Conservation (phyloP, 2,888 invertebrate genomes). For the Drosophila anomalata region DNA sequence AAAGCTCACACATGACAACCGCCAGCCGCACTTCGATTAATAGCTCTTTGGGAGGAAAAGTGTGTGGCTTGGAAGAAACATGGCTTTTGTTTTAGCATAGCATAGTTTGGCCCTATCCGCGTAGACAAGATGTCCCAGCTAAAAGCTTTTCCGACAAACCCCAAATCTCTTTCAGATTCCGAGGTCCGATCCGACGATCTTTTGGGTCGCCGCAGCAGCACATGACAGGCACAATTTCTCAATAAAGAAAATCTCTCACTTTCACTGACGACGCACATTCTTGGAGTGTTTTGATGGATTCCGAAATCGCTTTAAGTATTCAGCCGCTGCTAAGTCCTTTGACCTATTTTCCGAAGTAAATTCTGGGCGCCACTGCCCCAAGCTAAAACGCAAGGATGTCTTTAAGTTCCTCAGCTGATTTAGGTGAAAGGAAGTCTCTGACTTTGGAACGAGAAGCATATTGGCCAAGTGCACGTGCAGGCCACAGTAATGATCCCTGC, state of each 20-base stretch:
- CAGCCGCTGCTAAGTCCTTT: constrained; percentile 11
- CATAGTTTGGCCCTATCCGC: constrained; percentile 25
- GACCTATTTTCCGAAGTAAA: not conserved
- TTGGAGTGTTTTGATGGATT: constrained; percentile 5
- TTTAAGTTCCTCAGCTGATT: constrained; percentile 7
- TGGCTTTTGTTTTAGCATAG: constrained; percentile 51
- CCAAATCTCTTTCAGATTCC: constrained; percentile 23
- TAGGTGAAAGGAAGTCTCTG: constrained; percentile 3
- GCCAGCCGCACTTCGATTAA: constrained; percentile 11
- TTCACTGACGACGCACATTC: constrained; percentile 48
- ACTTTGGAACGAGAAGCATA: constrained; percentile 7
- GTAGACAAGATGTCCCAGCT: constrained; percentile 29
- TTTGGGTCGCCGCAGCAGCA: not conserved
- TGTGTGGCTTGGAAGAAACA: constrained; percentile 21
- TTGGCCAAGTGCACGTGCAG: constrained; percentile 14
- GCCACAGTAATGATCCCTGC: not conserved
- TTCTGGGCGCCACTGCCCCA: not conserved
- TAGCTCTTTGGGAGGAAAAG: constrained; percentile 12
- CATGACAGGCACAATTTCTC: constrained; percentile 35
- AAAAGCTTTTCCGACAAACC: constrained; percentile 42
- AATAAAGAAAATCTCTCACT: constrained; percentile 30
- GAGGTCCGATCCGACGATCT: not conserved
- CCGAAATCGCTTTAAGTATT: not conserved
- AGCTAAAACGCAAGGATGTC: not conserved
- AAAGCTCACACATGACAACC: constrained; percentile 36